A percentile compares a stretch with the other conserved stretches of the same genome.
Conservation (phyloP, 30 jellyfish, hydroid and myxozoan genomes). For the Hydractinia echinata region DNA sequence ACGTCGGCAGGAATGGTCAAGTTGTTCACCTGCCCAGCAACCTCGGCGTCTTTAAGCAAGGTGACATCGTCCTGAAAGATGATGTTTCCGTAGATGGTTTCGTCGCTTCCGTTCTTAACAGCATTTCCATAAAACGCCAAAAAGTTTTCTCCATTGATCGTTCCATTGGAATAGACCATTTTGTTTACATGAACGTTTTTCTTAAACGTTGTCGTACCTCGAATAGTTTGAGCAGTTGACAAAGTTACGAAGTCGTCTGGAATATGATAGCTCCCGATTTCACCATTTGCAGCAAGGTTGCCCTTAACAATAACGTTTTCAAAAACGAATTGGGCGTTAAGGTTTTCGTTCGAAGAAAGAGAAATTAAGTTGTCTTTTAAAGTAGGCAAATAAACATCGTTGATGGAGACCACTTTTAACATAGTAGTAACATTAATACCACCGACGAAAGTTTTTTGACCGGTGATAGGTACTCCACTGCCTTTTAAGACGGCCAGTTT, state of each 20-base stretch:
- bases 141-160: constrained; percentile 53
- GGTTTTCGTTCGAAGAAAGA: background rate
- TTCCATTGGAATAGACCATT: constrained; percentile 7
- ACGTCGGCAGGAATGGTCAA: constrained; percentile 58
- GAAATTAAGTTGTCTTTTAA: constrained; percentile 2
- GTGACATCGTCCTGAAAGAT: constrained; percentile 16
- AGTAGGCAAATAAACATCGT: background rate
- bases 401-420: constrained; percentile 30
- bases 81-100: constrained; percentile 9
- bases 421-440: constrained; percentile 33
- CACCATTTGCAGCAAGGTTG: constrained; percentile 23
- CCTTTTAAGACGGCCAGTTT: constrained; percentile 14
- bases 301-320: constrained; percentile 41
- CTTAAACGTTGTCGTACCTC: constrained; percentile 52
- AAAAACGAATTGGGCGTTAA: constrained; percentile 33
- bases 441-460: constrained; percentile 41
- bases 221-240: constrained; percentile 47
- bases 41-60: constrained; percentile 13
- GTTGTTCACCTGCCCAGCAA: constrained; percentile 48
- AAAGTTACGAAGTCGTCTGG: constrained; percentile 69
- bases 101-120: constrained; percentile 47
- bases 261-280: constrained; percentile 37
- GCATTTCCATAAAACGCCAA: constrained; percentile 39
- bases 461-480: constrained; percentile 39
- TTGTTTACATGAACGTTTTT: constrained; percentile 40